A percentile compares a stretch with the other conserved stretches of the same genome.
Conservation (phyloP, 1,140 invertebrate species). For the Lasioglossum albipes region DNA sequence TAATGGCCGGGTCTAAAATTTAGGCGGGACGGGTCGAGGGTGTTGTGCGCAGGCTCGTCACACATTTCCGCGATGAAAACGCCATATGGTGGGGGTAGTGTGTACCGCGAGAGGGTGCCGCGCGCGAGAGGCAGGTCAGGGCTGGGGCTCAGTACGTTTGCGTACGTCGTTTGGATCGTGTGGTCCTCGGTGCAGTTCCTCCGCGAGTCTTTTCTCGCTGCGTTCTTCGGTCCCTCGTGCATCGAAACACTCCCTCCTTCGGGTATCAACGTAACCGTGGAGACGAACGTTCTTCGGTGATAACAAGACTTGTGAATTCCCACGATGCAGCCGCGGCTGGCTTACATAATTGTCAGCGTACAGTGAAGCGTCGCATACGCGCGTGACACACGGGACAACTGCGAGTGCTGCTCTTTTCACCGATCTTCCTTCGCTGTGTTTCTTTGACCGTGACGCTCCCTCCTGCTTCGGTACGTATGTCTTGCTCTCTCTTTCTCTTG, state of each 20-base stretch:
- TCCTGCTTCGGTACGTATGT: conserved; percentile 21
- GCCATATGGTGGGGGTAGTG: conserved; percentile 40
- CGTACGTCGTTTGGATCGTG: conserved; percentile 38
- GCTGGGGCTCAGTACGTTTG: conserved; percentile 67
- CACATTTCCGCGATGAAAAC: conserved; percentile 8
- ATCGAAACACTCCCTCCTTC: conserved; percentile 7
- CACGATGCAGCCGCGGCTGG: conserved; percentile 51
- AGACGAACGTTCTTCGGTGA: not conserved
- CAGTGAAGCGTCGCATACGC: conserved; percentile 47
- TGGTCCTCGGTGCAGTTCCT: conserved; percentile 5
- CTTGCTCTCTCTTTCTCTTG: conserved; percentile 2
- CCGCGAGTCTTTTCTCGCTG: conserved; percentile 14
- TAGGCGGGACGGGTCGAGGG: conserved; percentile 44
- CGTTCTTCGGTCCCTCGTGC: conserved; percentile 18
- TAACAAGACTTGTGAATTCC: conserved; percentile 25
- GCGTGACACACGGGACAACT: conserved; percentile 38
- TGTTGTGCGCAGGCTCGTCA: conserved; percentile 22
- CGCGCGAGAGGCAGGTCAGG: conserved; percentile 70
- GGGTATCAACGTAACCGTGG: not conserved
- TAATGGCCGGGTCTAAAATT: conserved; percentile 26
- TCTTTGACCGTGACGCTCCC: not conserved
- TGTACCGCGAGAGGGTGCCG: conserved; percentile 59
- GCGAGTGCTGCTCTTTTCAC: conserved; percentile 40
- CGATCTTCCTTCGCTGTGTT: conserved; percentile 31
- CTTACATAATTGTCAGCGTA: conserved; percentile 66